Conservation (phyloP, 2,888 invertebrate genomes). For the Plusia festucae region DNA sequence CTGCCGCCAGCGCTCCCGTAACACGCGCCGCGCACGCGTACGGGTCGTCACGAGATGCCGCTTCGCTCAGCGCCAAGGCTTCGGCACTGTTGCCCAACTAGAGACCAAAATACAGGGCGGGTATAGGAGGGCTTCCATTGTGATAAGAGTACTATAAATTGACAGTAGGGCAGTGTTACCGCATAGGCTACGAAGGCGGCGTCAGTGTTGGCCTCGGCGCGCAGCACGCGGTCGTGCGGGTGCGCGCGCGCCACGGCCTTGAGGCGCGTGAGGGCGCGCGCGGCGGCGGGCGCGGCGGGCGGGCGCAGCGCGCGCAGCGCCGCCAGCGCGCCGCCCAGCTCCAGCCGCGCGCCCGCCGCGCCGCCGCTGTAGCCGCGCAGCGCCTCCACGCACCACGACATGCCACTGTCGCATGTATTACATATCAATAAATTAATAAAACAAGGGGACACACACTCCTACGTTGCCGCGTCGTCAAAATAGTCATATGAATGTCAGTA, state of each 20-base stretch:
- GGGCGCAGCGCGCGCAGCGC: slow-evolving; percentile 91
- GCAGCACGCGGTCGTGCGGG: slow-evolving; percentile 78
- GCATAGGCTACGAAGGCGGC: slow-evolving; percentile 86
- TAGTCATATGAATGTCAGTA: too few species aligned
- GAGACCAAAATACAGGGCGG: not conserved
- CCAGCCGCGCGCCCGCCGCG: slow-evolving; percentile 93
- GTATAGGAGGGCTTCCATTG: not conserved
- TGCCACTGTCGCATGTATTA: slow-evolving; percentile 74
- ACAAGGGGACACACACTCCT: too few species aligned
- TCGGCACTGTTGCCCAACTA: slow-evolving; percentile 83
- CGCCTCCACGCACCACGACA: slow-evolving; percentile 97
- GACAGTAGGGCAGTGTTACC: slow-evolving; percentile 58
- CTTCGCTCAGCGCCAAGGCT: slow-evolving; percentile 76
- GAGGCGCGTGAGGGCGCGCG: slow-evolving; percentile 78
- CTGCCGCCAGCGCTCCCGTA: slow-evolving; percentile 69
- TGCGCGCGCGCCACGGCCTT: slow-evolving; percentile 83
- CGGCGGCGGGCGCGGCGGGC: slow-evolving; percentile 59
- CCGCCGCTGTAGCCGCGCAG: slow-evolving; percentile 96
- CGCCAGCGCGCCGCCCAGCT: slow-evolving; percentile 96
- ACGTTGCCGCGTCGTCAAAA: too few species aligned
- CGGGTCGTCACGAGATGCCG: slow-evolving; percentile 82
- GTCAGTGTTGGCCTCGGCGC: slow-evolving; percentile 84
- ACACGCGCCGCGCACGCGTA: slow-evolving; percentile 84
- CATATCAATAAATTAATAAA: too few species aligned
- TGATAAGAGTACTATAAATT: not conserved